A percentile compares a stretch with the other conserved stretches of the same genome.
Evolutionary conservation across 2,888 invertebrate genomes (phyloP).

Genomic region (Apotomis betuletana): DNA sequence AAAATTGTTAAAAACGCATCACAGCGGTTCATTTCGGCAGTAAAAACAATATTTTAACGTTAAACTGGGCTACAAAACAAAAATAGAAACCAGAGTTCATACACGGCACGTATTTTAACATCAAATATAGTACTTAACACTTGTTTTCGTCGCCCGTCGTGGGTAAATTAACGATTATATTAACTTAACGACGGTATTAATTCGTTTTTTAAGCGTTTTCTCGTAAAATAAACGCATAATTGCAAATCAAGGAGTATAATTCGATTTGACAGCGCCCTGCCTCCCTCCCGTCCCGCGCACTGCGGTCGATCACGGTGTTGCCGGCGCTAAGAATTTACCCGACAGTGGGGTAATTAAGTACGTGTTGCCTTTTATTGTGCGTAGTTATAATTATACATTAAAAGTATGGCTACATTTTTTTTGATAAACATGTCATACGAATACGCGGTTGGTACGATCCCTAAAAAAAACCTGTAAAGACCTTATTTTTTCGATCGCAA

Average conservation of each 20-base stretch:
- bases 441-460: no score
- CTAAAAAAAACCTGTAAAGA: no score
- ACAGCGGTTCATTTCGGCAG: conserved; percentile 66
- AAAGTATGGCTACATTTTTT: no score
- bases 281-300: conserved; percentile 62
- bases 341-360: conserved; percentile 24
- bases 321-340: conserved; percentile 53
- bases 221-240: conserved; percentile 41
- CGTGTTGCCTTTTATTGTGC: background rate
- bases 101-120: conserved; percentile 30
- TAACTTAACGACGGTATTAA: conserved; percentile 10
- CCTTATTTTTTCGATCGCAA: no score
- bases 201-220: conserved; percentile 17
- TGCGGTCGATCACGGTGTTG: conserved; percentile 76
- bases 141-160: background rate
- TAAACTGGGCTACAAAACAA: conserved; percentile 75
- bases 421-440: no score
- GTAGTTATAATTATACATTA: no score
- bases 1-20: conserved; percentile 53
- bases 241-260: conserved; percentile 61
- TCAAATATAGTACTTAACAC: conserved; percentile 15
- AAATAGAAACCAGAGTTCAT: conserved; percentile 61
- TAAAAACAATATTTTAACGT: conserved; percentile 77
- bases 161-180: conserved; percentile 7
- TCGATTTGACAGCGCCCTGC: conserved; percentile 72